Evolutionary conservation across 2,797 vertebrate species (phyloP).

Genomic region (Perodicticus potto): DNA sequence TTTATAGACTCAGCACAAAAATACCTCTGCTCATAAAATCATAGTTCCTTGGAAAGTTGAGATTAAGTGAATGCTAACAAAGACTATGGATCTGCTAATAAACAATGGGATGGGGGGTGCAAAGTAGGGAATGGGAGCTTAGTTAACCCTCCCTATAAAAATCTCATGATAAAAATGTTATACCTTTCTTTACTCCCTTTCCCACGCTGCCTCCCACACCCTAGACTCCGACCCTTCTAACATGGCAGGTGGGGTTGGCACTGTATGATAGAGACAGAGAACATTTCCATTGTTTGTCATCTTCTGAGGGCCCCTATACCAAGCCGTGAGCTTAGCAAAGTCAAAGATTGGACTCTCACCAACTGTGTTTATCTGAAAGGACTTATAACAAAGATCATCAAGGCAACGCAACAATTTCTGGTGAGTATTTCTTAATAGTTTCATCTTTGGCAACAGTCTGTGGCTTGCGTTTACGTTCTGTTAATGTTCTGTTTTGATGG

Average conservation of each 20-base stretch:
- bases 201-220: background rate
- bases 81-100: background rate
- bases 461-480: background rate
- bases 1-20: slow-evolving; percentile 21
- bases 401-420: background rate
- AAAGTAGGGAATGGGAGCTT: background rate
- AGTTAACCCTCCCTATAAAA: background rate
- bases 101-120: background rate
- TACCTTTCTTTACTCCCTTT: background rate
- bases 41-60: background rate
- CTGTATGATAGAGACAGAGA: background rate
- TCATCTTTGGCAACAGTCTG: background rate
- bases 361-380: background rate
- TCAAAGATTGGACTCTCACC: background rate
- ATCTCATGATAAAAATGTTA: background rate
- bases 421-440: background rate
- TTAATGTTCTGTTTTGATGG: background rate
- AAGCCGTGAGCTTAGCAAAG: background rate
- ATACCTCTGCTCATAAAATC: background rate
- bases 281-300: slow-evolving; percentile 4
- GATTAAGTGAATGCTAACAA: background rate
- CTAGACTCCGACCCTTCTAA: background rate
- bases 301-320: background rate
- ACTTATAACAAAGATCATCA: background rate
- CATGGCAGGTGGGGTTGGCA: background rate